Evolutionary conservation across 2,113 vertebrate genomes (phyloP), one percentile per base, ranked within the genome.

Genomic region (Sturnira hondurensis): DNA sequence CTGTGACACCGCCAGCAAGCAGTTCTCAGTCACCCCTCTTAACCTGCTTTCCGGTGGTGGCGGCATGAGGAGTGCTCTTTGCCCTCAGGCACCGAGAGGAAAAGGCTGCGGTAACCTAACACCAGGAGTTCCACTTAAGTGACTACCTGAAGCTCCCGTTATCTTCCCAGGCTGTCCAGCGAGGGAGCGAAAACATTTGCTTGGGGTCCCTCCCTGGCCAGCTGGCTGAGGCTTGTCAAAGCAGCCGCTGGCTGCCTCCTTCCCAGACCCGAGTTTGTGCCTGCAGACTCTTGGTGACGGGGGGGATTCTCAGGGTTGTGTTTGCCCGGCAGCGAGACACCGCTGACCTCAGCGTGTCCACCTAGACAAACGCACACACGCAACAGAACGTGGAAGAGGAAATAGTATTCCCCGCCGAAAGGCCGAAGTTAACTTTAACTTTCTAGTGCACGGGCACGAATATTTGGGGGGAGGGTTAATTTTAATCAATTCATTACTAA

Each of bases 11-110:
- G 20, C 86, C 87, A 41, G 63, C 97, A 84, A 45, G 63, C 97
- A 84, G 95, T 76, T 90, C 14, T 14, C 19, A 91, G 96, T 98
- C 98, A 98, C 94, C 93, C 96, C 47, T 97, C 43, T 92, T 97
- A 95, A 96, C 96, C 97, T 93, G 97, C 97, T 95, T 98, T 98
- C 97, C 97, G 96, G 80, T 68, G 92, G 65, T 91, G 97, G 96
- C 96, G 50, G 96, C 86, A 68, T 97, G 97, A 97, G 94, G 96
- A 74, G 58, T 97, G 96, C 96, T 98, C 97, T 97, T 97, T 98
- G 97, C 93, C 97, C 97, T 90, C 63, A 63, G 86, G 96, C 93
- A 89, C 96, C 94, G 92, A 97, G 97, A 95, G 94, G 93, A 97
- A 93, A 97, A 91, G 94, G 95, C 74, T 41, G 92, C 15, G 26